Evolutionary conservation across 1,140 invertebrate genomes (phyloP).

Genomic region (Hycleus cichorii): DNA sequence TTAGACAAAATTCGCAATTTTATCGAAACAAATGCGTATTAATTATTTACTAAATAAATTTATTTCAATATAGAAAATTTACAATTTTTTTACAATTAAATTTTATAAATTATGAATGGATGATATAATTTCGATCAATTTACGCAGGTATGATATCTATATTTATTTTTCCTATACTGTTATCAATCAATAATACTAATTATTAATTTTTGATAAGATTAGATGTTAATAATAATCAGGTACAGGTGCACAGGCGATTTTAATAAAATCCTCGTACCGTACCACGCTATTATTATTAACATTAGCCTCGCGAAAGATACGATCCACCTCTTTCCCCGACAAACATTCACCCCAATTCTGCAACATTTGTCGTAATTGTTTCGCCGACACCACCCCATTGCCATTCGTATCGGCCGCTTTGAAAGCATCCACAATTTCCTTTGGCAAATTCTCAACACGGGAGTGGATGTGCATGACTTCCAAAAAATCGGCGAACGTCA

Average conservation of each 20-base stretch:
- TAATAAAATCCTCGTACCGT: conserved; percentile 87
- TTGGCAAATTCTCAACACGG: conserved; percentile 75
- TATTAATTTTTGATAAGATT: too few species aligned
- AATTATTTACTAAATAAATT: too few species aligned
- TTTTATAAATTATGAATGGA: too few species aligned
- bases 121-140: too few species aligned
- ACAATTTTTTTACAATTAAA: too few species aligned
- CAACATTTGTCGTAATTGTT: conserved; percentile 80
- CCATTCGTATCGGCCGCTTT: conserved; percentile 69
- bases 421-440: conserved; percentile 85
- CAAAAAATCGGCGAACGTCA: conserved; percentile 92
- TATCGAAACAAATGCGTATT: too few species aligned
- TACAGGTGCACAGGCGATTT: conserved; percentile 87
- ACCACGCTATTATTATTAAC: conserved; percentile 74
- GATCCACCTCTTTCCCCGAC: conserved; percentile 86
- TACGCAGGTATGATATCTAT: too few species aligned
- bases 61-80: too few species aligned
- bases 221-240: conserved; percentile 80
- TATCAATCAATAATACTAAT: too few species aligned
- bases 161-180: too few species aligned
- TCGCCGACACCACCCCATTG: conserved; percentile 69
- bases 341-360: conserved; percentile 88
- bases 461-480: conserved; percentile 92
- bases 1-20: too few species aligned
- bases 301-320: conserved; percentile 89